Base-by-base conservation (phyloP, 2,113 vertebrate genomes). In the Sardina pilchardus region DNA sequence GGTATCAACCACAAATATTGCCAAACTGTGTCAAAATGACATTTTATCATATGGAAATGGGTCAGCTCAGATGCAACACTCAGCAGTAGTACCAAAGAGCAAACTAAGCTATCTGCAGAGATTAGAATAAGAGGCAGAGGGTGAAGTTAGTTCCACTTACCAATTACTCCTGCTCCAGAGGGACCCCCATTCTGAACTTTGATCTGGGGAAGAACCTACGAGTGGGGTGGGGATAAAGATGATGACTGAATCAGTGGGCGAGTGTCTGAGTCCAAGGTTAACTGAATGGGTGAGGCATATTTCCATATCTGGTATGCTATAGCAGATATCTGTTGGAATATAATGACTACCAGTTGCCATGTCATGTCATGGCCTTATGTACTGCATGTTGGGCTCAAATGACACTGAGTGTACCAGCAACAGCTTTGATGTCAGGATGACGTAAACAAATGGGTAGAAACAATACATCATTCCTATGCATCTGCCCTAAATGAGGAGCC, bases 121-220 rank as follows among this genome's bases (percentile, higher is more conserved):
- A 30, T n/a, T 9, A 39, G 34, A 43, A 4, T 42, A 53, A 86
- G 53, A 8, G 63, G 87, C 30, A 34, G n/a, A 30, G 30, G 1
- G 2, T 7, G 8, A 71, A 14, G 26, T 34, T 78, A 78, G 26
- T 78, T 34, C 26, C 12, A 16, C 16, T 96, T 90, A 99, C 98
- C 98, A 17, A 99, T 93, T 88, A 99, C 92, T 87, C 97, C 98
- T 0, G 98, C 97, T 86, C 98, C 98, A 0, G 95, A 92, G 21
- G 82, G 48, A 83, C 98, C 97, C 90, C 98, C 98, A 1, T 95
- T 92, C 84, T 93, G 96, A 91, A 98, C 90, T 47, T 84, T 92
- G 89, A 99, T 93, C 94, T 98, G 96, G 93, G 98, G 97, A 75
- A 99, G 93, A 85, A 99, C 93, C 98, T 99, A 91, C 59, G 91